phyloP scores from a whole-genome alignment of 2,888 invertebrate genomes.

The Galeruca laticollis region DNA sequence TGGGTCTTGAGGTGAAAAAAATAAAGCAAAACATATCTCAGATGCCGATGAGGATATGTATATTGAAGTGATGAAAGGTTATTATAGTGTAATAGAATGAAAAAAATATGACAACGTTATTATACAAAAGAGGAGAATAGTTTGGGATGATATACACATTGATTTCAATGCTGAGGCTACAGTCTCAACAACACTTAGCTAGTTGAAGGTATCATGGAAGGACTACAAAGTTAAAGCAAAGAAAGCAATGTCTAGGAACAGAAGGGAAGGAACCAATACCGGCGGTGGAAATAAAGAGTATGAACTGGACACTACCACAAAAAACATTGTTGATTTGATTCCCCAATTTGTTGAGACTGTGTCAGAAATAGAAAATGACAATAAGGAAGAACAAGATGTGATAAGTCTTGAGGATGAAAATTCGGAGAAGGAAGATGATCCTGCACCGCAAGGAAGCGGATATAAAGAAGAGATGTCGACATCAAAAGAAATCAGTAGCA shows the following conservation, averaged over 20 bases:
- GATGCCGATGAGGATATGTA: background rate
- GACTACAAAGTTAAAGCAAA: background rate
- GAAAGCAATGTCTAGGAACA: background rate
- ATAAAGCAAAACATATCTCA: background rate
- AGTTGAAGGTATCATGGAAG: background rate
- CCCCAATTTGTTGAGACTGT: background rate
- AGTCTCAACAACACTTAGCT: background rate
- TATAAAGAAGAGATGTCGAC: too few relatives aligned
- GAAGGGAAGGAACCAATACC: background rate
- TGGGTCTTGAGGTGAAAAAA: background rate
- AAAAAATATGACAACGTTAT: background rate
- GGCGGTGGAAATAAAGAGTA: background rate
- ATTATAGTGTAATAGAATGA: background rate
- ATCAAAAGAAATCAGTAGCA: too few relatives aligned
- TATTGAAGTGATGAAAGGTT: background rate
- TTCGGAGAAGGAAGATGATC: too few relatives aligned
- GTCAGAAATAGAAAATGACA: background rate
- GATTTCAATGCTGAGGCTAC: background rate
- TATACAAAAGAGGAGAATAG: background rate
- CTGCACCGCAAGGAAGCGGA: too few relatives aligned
- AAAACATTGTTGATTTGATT: background rate
- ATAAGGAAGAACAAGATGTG: background rate
- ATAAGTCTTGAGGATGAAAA: too few relatives aligned
- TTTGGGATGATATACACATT: background rate
- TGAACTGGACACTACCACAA: background rate